Base-by-base conservation (phyloP, 2,113 vertebrate genomes). In the Planiliza haematocheilus region DNA sequence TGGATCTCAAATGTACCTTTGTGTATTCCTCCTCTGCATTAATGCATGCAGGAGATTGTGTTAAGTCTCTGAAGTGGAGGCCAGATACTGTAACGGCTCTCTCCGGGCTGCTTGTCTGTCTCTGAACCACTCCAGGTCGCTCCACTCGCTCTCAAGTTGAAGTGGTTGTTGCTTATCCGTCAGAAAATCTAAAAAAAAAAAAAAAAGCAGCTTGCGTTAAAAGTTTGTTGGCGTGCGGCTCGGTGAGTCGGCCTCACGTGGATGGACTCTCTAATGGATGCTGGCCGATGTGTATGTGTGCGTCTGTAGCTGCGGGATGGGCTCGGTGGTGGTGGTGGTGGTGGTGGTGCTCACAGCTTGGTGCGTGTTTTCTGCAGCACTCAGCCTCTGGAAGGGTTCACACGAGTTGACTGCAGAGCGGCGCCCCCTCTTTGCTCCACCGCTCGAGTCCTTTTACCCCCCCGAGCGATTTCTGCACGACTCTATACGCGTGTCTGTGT, bases 341-440 rank as follows among this genome's bases (percentile, higher is more conserved):
- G 24, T 21, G 24, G 53, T 49, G 38, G 49, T 42, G 37, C 37
- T 21, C 10, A 13, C 42, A 9, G 38, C 46, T 50, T 63, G 24
- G 24, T 30, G 39, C 50, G 20, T 63, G 63, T 79, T 30, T 69
- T 41, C 69, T 76, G 70, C 71, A 63, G 81, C 70, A 69, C 69
- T 78, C 55, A 51, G 18, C 24, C 20, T 34, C 61, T 60, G 12
- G 30, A 13, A 55, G 61, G 58, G 70, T 77, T 85, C 78, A 70
- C 42, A n/a, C 10, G 34, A 83, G 86, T 86, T 77, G 66, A 81
- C 82, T 75, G 75, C 59, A 68, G 83, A 60, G 24, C 24, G 24
- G 24, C 24, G 24, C 24, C 24, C 5, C 24, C 5, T 30, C 24
- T 5, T 66, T 38, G 13, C 68, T 75, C 53, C 61, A n/a, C 56